Percentiles rank a stretch among this genome's conserved stretches.
Conservation (phyloP, 2,888 invertebrate genomes). For the Xanthia icteritia region DNA sequence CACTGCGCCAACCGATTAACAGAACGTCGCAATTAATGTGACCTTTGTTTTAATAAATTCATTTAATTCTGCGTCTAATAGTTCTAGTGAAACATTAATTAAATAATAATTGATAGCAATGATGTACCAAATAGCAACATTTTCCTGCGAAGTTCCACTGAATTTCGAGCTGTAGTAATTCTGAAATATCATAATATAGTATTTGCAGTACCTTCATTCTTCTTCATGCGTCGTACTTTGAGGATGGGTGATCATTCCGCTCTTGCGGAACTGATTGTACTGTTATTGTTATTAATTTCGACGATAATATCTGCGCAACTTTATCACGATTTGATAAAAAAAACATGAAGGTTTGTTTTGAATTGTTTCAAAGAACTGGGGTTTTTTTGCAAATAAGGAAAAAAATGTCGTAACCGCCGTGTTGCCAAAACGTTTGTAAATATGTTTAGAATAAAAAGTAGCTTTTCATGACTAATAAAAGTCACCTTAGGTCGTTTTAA, state of each 20-base stretch:
- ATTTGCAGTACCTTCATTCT: constrained; percentile 12
- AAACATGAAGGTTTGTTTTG: constrained; percentile 42
- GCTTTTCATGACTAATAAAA: constrained; percentile 11
- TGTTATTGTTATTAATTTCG: constrained; percentile 55
- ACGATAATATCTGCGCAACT: constrained; percentile 39
- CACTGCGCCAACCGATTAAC: no score
- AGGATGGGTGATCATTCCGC: constrained; percentile 38
- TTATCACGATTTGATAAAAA: constrained; percentile 56
- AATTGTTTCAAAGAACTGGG: constrained; percentile 33
- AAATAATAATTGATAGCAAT: constrained; percentile 13
- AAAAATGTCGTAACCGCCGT: background rate
- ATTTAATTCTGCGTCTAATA: constrained; percentile 3
- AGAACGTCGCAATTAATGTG: constrained; percentile 9
- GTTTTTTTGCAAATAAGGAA: constrained; percentile 44
- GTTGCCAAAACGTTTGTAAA: constrained; percentile 18
- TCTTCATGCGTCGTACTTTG: constrained; percentile 65
- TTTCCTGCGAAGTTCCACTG: constrained; percentile 34
- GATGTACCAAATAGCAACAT: constrained; percentile 14
- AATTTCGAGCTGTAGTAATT: constrained; percentile 8
- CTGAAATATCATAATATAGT: background rate
- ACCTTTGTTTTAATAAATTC: constrained; percentile 24
- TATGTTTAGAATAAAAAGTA: background rate
- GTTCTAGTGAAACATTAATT: constrained; percentile 16
- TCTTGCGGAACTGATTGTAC: constrained; percentile 70
- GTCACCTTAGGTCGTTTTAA: background rate